phyloP scores from a whole-genome alignment of 2,797 vertebrate genomes.

The Eurystomus glaucurus region DNA sequence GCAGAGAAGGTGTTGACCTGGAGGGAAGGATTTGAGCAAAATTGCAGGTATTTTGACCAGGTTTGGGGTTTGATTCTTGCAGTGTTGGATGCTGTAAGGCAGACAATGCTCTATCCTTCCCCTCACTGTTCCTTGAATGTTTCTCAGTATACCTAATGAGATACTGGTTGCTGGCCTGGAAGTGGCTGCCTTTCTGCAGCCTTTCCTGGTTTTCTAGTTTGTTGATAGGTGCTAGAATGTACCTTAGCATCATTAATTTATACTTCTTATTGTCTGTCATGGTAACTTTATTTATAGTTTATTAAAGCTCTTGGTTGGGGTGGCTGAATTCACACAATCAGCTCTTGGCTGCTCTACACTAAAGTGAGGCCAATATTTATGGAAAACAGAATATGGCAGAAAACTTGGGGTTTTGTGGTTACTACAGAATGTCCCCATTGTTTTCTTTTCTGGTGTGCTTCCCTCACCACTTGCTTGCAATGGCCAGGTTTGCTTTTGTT shows the following conservation, averaged over 20 bases:
- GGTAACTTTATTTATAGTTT: slow-evolving; percentile 35
- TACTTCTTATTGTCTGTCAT: slow-evolving; percentile 29
- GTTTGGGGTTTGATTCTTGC: background rate
- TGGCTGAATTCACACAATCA: slow-evolving; percentile 16
- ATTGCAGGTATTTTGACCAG: background rate
- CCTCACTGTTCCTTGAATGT: background rate
- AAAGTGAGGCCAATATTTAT: slow-evolving; percentile 29
- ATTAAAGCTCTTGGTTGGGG: slow-evolving; percentile 24
- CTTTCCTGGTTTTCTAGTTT: background rate
- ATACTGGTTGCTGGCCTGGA: background rate
- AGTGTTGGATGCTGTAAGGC: background rate
- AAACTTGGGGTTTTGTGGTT: slow-evolving; percentile 54
- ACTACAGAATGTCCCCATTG: slow-evolving; percentile 65
- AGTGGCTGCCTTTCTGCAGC: background rate
- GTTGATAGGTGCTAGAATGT: background rate
- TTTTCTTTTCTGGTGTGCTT: slow-evolving; percentile 31
- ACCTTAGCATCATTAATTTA: background rate
- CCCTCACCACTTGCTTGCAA: background rate
- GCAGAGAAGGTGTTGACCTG: background rate
- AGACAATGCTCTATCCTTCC: background rate
- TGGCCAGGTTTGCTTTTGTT: slow-evolving; percentile 61
- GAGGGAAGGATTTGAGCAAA: background rate
- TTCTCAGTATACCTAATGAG: background rate
- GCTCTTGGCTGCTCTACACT: slow-evolving; percentile 42
- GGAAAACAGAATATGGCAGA: slow-evolving; percentile 59